A percentile compares a stretch with the other conserved stretches of the same genome.
phyloP scores from a whole-genome alignment of 2,113 vertebrate genomes.

The Sturnus vulgaris region DNA sequence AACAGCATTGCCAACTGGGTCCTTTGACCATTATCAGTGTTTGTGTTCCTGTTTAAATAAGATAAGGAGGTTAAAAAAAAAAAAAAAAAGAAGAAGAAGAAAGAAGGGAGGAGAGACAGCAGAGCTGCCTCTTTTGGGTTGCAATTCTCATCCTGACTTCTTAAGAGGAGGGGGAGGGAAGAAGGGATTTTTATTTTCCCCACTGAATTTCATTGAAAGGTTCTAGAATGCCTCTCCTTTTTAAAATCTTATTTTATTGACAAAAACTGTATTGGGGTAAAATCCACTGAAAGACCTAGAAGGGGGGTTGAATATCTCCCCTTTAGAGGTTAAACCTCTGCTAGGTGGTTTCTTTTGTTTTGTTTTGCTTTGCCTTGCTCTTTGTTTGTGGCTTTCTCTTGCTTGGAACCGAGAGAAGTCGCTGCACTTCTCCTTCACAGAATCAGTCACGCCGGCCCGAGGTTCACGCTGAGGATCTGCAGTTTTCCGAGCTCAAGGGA shows the following conservation, averaged over 20 bases:
- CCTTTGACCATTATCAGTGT: slow-evolving; percentile 1
- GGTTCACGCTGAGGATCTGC: not conserved
- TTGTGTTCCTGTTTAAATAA: slow-evolving; percentile 37
- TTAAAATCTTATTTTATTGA: not conserved
- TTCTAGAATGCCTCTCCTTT: not conserved
- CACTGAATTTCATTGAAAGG: not conserved
- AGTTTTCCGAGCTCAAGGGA: not conserved
- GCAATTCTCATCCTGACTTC: not conserved
- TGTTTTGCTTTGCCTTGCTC: not conserved
- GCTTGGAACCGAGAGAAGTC: not conserved
- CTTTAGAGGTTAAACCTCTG: not conserved
- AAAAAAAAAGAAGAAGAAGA: not conserved
- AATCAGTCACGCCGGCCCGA: not conserved
- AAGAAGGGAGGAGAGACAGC: not conserved
- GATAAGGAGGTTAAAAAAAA: not conserved
- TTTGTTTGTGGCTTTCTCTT: slow-evolving; percentile 4
- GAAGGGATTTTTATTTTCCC: not conserved
- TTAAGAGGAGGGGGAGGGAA: not conserved
- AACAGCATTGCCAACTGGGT: not conserved
- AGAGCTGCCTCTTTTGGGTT: not conserved
- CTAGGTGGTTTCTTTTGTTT: slow-evolving; percentile 6
- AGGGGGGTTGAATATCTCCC: not conserved
- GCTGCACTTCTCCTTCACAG: not conserved
- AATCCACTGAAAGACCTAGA: not conserved
- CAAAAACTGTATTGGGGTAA: not conserved